Evolutionary conservation across 2,797 vertebrate genomes (phyloP), one percentile per base, ranked within the genome.

Genomic region (Tympanoctomys barrerae): DNA sequence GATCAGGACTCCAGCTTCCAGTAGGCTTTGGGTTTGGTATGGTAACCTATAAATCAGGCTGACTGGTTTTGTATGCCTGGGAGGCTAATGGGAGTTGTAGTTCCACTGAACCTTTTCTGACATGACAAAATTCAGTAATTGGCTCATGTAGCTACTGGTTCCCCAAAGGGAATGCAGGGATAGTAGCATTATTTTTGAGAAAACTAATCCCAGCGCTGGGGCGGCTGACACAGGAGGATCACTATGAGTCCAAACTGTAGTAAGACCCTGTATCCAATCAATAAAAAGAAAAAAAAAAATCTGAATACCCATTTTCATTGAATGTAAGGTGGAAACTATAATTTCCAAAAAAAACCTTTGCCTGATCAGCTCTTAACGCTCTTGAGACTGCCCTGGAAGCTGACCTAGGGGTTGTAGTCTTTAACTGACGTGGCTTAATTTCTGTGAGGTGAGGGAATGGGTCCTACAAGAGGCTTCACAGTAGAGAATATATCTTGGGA

Each of bases 91-190:
- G 66, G 52, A 88, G 10, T n/a, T 85, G 13, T 90, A 33, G 7
- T 92, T 90, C 75, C 46, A 62, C 81, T 91, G 39, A 49, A 68
- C 33, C 6, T 90, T 87, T 68, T 95, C 81, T 87, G 70, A 82
- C 62, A 66, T 54, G n/a, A 7, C 31, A 61, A 87, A 70, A 75
- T 89, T 59, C 8, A 81, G 31, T 75, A 13, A n/a, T 79, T 82
- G 64, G 21, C 42, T 86, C 24, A 46, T 42, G 3, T 73, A 42
- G 54, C 22, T 75, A 59, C 18, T 7, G n/a, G 19, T 71, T n/a
- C 85, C 91, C 33, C 66, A 89, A 93, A 97, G 81, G 21, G 18
- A 68, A 42, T n/a, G 4, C 19, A 93, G 28, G 2, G 39, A 61
- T 73, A 36, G 10, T 59, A 16, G 84, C 75, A 94, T 89, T 83